Percentiles rank a stretch among this genome's conserved stretches.
These are phyloP conservation scores for Cheilosia vulpina DNA, from an alignment of 2,888 invertebrate species.

Conservation along the genomic window DNA sequence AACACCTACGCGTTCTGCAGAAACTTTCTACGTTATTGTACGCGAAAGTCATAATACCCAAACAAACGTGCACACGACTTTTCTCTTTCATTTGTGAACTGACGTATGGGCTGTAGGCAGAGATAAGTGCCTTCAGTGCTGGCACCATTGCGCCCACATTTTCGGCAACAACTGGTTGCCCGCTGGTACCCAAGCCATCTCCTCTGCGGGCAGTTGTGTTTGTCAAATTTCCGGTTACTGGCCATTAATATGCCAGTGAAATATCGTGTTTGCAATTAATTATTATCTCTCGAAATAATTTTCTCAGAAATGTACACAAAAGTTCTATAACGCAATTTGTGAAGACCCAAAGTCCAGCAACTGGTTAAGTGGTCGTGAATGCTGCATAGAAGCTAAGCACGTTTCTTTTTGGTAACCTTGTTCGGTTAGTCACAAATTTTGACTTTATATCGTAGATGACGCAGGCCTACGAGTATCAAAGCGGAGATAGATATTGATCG, in stretches of 20 bases:
- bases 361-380: not conserved
- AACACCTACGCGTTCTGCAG: slow-evolving; percentile 10
- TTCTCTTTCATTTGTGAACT: slow-evolving; percentile 12
- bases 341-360: slow-evolving; percentile 31
- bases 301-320: slow-evolving; percentile 18
- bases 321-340: slow-evolving; percentile 6
- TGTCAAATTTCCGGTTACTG: slow-evolving; percentile 51
- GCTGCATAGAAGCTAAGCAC: not conserved
- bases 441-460: not conserved
- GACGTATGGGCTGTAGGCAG: slow-evolving; percentile 22
- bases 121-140: not conserved
- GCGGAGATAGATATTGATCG: not conserved
- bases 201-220: slow-evolving; percentile 2
- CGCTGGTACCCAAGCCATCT: slow-evolving; percentile 6
- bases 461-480: slow-evolving; percentile 3
- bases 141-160: slow-evolving; percentile 31
- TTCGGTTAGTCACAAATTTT: slow-evolving; percentile 11
- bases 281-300: slow-evolving; percentile 21
- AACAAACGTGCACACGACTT: not conserved
- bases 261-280: slow-evolving; percentile 15
- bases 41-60: slow-evolving; percentile 4
- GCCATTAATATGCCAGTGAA: slow-evolving; percentile 39
- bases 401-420: slow-evolving; percentile 19
- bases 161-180: slow-evolving; percentile 45
- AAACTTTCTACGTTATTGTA: slow-evolving; percentile 21